Evolutionary conservation across 2,888 invertebrate genomes (phyloP).

Genomic region (Lepetodrilus schrolli): DNA sequence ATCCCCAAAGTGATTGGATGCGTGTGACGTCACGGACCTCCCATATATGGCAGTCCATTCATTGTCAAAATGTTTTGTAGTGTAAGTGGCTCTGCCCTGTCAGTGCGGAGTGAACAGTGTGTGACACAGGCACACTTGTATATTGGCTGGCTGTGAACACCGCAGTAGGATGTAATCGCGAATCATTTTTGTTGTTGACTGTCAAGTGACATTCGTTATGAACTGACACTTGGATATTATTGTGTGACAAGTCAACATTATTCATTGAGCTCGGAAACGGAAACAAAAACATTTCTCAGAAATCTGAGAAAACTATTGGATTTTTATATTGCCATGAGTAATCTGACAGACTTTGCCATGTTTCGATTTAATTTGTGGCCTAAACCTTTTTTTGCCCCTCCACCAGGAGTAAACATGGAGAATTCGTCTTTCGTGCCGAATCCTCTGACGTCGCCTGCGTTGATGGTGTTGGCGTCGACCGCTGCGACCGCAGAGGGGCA

Average conservation of each 20-base stretch:
- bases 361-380: conserved; percentile 72
- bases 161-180: neutral
- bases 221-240: neutral
- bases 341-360: conserved; percentile 47
- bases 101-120: conserved; percentile 5
- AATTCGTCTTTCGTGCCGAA: conserved; percentile 66
- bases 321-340: conserved; percentile 22
- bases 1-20: conserved; percentile 20
- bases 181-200: neutral
- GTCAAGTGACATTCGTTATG: neutral
- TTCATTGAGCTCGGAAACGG: neutral
- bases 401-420: conserved; percentile 64
- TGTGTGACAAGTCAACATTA: neutral
- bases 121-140: conserved; percentile 16
- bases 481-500: conserved; percentile 64
- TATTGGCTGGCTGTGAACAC: neutral
- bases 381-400: conserved; percentile 65
- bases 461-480: conserved; percentile 70
- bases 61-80: conserved; percentile 23
- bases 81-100: conserved; percentile 9
- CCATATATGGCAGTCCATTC: conserved; percentile 29
- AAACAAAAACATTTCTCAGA: neutral
- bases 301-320: neutral
- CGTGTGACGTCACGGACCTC: conserved; percentile 24
- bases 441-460: conserved; percentile 66